Conservation (phyloP, 2,888 invertebrate genomes). For the Drosophila yooni region DNA sequence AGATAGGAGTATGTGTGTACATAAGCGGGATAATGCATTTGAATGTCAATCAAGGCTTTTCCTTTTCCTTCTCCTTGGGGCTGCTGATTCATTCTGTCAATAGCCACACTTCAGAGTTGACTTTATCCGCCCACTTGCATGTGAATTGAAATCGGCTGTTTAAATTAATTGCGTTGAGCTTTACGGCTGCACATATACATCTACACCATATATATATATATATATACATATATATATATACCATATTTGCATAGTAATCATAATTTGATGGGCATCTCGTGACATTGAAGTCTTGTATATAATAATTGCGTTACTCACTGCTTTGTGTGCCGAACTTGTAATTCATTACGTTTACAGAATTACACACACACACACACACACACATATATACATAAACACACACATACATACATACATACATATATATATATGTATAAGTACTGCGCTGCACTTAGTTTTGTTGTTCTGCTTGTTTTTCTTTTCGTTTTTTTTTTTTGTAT, state of each 20-base stretch:
- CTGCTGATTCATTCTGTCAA: constrained; percentile 26
- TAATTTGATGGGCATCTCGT: constrained; percentile 11
- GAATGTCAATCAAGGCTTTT: constrained; percentile 23
- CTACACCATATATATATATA: background rate
- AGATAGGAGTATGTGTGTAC: constrained; percentile 1
- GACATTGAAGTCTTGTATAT: constrained; percentile 19
- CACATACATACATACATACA: background rate
- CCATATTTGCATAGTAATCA: constrained; percentile 22
- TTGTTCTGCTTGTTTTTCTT: constrained; percentile 27
- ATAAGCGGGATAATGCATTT: constrained; percentile 18
- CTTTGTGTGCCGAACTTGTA: constrained; percentile 18
- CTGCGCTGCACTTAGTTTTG: constrained; percentile 30
- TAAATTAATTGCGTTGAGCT: constrained; percentile 7
- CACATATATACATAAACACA: background rate
- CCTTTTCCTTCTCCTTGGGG: constrained; percentile 9
- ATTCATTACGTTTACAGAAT: constrained; percentile 28
- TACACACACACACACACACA: constrained; percentile 10
- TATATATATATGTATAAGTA: background rate
- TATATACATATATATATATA: background rate
- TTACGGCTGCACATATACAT: background rate
- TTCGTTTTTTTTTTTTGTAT: background rate
- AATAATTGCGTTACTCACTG: constrained; percentile 28
- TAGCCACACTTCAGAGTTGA: constrained; percentile 15
- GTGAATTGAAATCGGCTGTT: constrained; percentile 18
- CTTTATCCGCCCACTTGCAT: constrained; percentile 19